These are phyloP conservation scores for Hippoglossus hippoglossus DNA, from an alignment of 2,797 vertebrate genomes.

Conservation along the genomic window DNA sequence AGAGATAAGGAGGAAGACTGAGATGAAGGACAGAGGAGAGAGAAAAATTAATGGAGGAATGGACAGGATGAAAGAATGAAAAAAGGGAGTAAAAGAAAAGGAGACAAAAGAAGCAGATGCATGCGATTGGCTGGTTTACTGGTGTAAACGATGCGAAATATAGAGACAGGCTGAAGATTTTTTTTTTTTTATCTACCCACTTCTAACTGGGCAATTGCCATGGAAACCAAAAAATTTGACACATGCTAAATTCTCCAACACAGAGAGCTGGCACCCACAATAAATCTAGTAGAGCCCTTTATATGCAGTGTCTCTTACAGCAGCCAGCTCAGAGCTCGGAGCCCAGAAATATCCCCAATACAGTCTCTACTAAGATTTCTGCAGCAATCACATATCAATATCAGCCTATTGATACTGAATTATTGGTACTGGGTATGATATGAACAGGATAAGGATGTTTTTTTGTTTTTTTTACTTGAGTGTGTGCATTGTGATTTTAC, in stretches of 20 bases:
- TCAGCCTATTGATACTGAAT: neutral
- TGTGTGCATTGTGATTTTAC: neutral
- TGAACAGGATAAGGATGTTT: neutral
- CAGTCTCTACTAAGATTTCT: neutral
- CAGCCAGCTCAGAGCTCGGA: neutral
- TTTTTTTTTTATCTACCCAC: slow-evolving; percentile 27
- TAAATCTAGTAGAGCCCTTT: slow-evolving; percentile 20
- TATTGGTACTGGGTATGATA: neutral
- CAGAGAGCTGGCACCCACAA: slow-evolving; percentile 11
- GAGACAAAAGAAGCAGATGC: neutral
- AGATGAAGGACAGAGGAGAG: slow-evolving; percentile 24
- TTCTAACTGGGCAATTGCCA: slow-evolving; percentile 63
- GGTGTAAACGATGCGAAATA: neutral
- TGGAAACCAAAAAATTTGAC: slow-evolving; percentile 71
- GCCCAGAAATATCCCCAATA: neutral
- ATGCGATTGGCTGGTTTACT: slow-evolving; percentile 13
- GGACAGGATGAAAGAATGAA: neutral
- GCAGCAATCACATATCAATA: neutral
- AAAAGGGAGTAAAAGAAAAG: neutral
- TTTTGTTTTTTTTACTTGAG: too few species aligned
- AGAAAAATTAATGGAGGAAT: slow-evolving; percentile 10
- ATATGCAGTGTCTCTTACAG: neutral
- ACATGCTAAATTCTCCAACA: slow-evolving; percentile 43
- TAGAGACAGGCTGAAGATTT: slow-evolving; percentile 22
- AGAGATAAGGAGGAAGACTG: slow-evolving; percentile 15